phyloP scores from a whole-genome alignment of 2,888 invertebrate species.

The Carterocephalus palaemon region DNA sequence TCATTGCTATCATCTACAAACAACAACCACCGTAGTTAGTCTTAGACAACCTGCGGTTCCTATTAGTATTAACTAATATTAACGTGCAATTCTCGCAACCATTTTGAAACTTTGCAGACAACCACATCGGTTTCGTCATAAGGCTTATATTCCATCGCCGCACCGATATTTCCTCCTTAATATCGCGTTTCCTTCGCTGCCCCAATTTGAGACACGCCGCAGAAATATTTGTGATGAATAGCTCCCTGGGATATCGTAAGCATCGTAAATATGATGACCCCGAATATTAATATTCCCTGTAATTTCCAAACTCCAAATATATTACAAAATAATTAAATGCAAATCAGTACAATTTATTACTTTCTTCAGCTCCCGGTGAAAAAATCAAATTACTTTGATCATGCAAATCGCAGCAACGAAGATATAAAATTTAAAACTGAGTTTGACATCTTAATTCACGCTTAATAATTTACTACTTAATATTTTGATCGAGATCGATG shows the following conservation, averaged over 20 bases:
- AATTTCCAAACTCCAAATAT: constrained; percentile 17
- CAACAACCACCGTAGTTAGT: too few relatives aligned
- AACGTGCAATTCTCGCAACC: constrained; percentile 1
- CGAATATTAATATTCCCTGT: constrained; percentile 32
- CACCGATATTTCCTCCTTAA: constrained; percentile 28
- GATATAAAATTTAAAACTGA: constrained; percentile 8
- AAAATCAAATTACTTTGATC: constrained; percentile 7
- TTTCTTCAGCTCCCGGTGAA: not conserved
- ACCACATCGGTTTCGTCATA: constrained; percentile 11
- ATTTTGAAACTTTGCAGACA: constrained; percentile 8
- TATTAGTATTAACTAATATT: too few relatives aligned
- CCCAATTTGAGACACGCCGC: constrained; percentile 13
- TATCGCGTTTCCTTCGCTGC: constrained; percentile 30
- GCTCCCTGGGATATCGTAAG: constrained; percentile 33
- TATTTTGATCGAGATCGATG: constrained; percentile 8
- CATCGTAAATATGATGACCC: constrained; percentile 35
- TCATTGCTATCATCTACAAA: too few relatives aligned
- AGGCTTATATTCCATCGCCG: constrained; percentile 9
- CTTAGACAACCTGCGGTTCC: too few relatives aligned
- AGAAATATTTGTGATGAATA: constrained; percentile 39
- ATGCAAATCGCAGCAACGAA: constrained; percentile 6
- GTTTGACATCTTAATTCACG: constrained; percentile 11
- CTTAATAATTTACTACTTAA: constrained; percentile 14
- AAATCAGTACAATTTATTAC: constrained; percentile 16
- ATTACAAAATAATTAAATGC: constrained; percentile 18